phyloP scores from a whole-genome alignment of 2,113 vertebrate species.

The Lophura nycthemera region DNA sequence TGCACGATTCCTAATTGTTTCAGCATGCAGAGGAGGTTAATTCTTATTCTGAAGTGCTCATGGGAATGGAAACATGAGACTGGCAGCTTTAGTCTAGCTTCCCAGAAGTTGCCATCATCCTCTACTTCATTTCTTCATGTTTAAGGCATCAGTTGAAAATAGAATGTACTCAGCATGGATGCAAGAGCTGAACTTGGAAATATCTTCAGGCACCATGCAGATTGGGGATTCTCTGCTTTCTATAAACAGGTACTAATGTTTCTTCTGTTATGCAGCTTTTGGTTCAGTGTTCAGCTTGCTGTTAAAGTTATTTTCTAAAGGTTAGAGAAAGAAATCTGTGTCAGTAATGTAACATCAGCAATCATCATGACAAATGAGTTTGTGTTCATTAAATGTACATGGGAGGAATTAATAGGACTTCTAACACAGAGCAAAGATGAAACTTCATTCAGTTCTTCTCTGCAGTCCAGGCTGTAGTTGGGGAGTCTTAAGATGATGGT shows the following conservation, averaged over 20 bases:
- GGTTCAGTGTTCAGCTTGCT: neutral
- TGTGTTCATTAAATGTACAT: neutral
- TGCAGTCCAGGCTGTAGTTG: neutral
- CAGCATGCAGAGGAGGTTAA: neutral
- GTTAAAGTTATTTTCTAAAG: neutral
- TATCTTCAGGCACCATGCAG: neutral
- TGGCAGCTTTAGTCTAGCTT: neutral
- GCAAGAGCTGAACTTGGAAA: neutral
- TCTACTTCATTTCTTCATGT: neutral
- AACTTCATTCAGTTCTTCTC: neutral
- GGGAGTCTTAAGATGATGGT: neutral
- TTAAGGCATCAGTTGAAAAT: neutral
- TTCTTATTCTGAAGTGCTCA: neutral
- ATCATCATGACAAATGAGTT: neutral
- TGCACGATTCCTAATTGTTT: neutral
- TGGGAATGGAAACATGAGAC: neutral
- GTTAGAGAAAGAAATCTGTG: neutral
- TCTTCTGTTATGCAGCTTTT: neutral
- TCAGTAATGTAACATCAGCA: neutral
- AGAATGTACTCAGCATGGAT: neutral
- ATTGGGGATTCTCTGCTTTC: neutral
- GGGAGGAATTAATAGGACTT: neutral
- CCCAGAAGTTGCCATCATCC: no score
- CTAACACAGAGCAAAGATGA: neutral
- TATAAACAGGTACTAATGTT: neutral